Conservation (phyloP, 2,797 vertebrate genomes). For the Argyrosomus regius region DNA sequence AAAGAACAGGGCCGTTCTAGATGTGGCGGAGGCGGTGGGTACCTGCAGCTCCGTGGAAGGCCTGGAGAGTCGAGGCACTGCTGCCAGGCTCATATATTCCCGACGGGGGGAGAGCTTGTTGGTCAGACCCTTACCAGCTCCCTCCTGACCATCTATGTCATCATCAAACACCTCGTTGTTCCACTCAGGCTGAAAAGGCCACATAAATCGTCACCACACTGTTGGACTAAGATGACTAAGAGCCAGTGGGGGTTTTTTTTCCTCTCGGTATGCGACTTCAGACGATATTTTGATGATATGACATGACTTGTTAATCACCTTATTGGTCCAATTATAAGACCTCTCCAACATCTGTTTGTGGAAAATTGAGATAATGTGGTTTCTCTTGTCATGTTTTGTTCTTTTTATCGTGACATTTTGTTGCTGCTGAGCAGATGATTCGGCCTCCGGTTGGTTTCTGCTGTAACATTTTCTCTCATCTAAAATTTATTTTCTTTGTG, state of each 20-base stretch:
- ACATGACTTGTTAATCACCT: neutral
- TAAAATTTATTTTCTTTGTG: neutral
- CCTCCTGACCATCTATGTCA: conserved; percentile 69
- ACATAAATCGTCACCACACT: conserved; percentile 60
- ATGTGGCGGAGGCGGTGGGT: conserved; percentile 64
- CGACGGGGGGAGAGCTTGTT: conserved; percentile 67
- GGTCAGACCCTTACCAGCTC: conserved; percentile 48
- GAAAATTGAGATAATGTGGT: neutral
- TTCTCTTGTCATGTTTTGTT: neutral
- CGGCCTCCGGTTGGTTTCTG: no score
- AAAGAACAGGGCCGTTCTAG: conserved; percentile 39
- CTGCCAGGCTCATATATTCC: conserved; percentile 86
- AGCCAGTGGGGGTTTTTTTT: neutral
- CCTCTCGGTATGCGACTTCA: neutral
- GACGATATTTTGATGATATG: no score
- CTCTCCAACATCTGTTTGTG: neutral
- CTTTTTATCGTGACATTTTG: neutral
- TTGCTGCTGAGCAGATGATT: neutral
- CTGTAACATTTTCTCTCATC: neutral
- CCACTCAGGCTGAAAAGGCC: conserved; percentile 84
- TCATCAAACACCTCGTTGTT: conserved; percentile 86
- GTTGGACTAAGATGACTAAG: conserved; percentile 7
- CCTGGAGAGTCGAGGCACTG: conserved; percentile 84
- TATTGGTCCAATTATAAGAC: neutral
- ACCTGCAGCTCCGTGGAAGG: conserved; percentile 83